Conservation (phyloP, 2,113 vertebrate species). For the Microcebus ravelobensis region DNA sequence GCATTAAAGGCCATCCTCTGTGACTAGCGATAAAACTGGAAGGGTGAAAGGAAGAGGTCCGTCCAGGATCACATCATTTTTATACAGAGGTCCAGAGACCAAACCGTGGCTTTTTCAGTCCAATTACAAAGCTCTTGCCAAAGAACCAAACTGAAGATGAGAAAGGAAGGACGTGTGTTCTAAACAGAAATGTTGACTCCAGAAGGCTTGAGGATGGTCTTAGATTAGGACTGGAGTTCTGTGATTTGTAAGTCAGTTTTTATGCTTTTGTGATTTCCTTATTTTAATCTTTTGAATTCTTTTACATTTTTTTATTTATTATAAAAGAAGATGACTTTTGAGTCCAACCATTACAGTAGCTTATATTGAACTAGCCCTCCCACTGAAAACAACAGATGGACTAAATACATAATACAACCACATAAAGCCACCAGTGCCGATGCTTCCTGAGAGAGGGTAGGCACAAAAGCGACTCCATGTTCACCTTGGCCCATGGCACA, state of each 20-base stretch:
- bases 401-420: neutral
- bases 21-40: neutral
- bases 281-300: neutral
- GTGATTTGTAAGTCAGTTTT: neutral
- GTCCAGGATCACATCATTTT: neutral
- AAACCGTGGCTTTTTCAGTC: neutral
- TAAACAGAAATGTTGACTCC: neutral
- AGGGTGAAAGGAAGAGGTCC: neutral
- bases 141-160: conserved; percentile 1
- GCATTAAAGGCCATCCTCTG: neutral
- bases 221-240: neutral
- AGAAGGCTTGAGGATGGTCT: neutral
- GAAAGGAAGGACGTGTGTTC: neutral
- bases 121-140: neutral
- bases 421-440: neutral
- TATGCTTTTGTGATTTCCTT: neutral
- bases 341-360: neutral
- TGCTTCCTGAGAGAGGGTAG: neutral
- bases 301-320: conserved; percentile 21
- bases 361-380: neutral
- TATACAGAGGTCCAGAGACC: neutral
- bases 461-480: neutral
- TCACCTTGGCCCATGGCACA: neutral
- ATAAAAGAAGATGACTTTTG: neutral
- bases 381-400: neutral